Base-by-base conservation (phyloP, 1,140 invertebrate genomes). In the Bombus pyrosoma region DNA sequence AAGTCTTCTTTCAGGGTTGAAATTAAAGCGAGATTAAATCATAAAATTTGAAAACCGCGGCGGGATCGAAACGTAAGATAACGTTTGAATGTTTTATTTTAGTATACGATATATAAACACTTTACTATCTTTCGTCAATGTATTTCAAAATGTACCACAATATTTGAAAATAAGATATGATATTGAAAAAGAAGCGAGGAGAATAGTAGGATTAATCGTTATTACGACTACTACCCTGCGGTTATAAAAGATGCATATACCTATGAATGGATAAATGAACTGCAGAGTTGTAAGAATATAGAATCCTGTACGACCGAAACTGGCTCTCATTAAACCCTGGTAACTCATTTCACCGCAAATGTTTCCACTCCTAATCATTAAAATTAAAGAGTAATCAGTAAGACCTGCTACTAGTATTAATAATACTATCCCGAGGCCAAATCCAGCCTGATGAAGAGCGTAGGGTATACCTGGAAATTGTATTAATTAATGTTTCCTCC, bases 181-280 rank as follows among this genome's bases (percentile, higher is more conserved):
- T 53, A 18, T 53, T n/a, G 28, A 62, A 62, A 28, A n/a, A 5
- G 10, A n/a, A 5, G 10, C 25, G 59, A 2, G 4, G n/a, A 25
- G 34, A 18, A 66, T 6, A 25, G 18, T 22, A 34, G 5, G 32
- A 37, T 68, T 68, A 22, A 22, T 69, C 37, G 37, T 39, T 69
- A 34, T 37, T 22, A 69, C 2, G 22, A 39, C 22, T 69, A n/a
- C 10, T 69, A 37, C 15, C 9, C 3, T 12, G 25, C 28, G 13
- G 22, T 59, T 43, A 18, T 53, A 28, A 75, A 47, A 53, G 2
- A 18, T 57, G 12, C 47, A 89, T 95, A 96, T 95, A 98, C 98
- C 98, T 91, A 98, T 97, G 89, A 98, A 97, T 25, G 98, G 98
- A 95, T 98, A 98, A 87, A 98, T 96, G 91, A 98, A 98, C 92